A percentile compares a stretch with the other conserved stretches of the same genome.
Conservation (phyloP, 2,888 invertebrate genomes). For the Chloroclysta siterata region DNA sequence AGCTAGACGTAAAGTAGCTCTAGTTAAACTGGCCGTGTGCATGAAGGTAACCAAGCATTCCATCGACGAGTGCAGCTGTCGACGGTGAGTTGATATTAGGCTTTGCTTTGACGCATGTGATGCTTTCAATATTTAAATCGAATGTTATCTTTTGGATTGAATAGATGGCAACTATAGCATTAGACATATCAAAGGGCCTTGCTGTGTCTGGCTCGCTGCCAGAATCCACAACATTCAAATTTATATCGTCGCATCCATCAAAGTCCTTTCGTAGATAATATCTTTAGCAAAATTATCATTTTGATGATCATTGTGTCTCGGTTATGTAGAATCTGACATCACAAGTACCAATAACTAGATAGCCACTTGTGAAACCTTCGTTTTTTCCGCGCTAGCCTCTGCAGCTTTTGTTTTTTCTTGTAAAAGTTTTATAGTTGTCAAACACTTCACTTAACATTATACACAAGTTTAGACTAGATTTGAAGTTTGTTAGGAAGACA, state of each 20-base stretch:
- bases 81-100: constrained; percentile 74
- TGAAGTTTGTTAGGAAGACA: constrained; percentile 12
- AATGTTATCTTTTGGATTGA: constrained; percentile 40
- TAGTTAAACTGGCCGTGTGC: constrained; percentile 76
- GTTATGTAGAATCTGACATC: constrained; percentile 34
- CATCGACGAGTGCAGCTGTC: constrained; percentile 72
- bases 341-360: background rate
- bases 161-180: constrained; percentile 25
- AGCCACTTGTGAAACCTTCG: constrained; percentile 2
- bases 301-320: constrained; percentile 34
- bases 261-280: constrained; percentile 50
- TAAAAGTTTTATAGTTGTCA: constrained; percentile 7
- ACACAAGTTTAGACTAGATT: constrained; percentile 19
- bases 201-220: constrained; percentile 51
- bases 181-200: constrained; percentile 28
- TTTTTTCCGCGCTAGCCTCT: constrained; percentile 13
- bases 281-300: constrained; percentile 40
- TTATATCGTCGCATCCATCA: constrained; percentile 59
- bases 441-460: constrained; percentile 19
- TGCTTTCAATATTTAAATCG: constrained; percentile 33
- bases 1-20: constrained; percentile 76
- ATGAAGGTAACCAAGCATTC: constrained; percentile 82
- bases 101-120: constrained; percentile 62
- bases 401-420: constrained; percentile 47
- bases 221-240: constrained; percentile 44